Evolutionary conservation across 2,888 invertebrate genomes (phyloP).

Genomic region (Sinodicranocentrus sp.): DNA sequence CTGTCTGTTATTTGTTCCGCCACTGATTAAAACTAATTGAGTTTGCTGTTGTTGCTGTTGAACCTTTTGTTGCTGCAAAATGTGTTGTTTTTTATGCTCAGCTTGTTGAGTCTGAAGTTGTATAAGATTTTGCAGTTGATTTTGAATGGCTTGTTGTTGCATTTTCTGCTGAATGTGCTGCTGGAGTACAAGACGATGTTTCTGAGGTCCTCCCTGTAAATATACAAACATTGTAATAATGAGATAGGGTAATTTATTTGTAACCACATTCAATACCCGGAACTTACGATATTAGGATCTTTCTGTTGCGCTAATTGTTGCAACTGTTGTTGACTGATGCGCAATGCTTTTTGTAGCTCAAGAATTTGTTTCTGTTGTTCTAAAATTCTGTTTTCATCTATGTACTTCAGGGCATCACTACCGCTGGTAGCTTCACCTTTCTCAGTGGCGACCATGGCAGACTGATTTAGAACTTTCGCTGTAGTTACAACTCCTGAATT

Average conservation of each 20-base stretch:
- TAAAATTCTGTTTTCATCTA: conserved; percentile 86
- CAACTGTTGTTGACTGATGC: conserved; percentile 84
- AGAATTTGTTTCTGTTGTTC: conserved; percentile 93
- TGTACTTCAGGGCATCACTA: not conserved
- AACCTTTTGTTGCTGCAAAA: conserved; percentile 78
- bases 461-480: conserved; percentile 44
- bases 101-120: conserved; percentile 78
- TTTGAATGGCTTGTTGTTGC: conserved; percentile 81
- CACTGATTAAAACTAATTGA: conserved; percentile 51
- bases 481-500: conserved; percentile 18
- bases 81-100: conserved; percentile 82
- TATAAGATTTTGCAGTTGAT: conserved; percentile 77
- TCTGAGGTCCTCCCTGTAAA: conserved; percentile 70
- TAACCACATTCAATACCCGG: not conserved
- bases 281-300: conserved; percentile 68
- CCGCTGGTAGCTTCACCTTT: conserved; percentile 11
- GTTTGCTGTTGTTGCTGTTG: conserved; percentile 77
- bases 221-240: not conserved
- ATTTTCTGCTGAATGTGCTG: conserved; percentile 86
- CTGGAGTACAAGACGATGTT: conserved; percentile 80
- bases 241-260: not conserved
- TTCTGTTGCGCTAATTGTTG: conserved; percentile 78
- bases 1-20: not conserved
- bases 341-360: conserved; percentile 89
- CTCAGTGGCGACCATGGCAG: conserved; percentile 50